These are phyloP conservation scores for Leucophenga montana DNA, from an alignment of 2,888 invertebrate genomes.

Conservation along the genomic window DNA sequence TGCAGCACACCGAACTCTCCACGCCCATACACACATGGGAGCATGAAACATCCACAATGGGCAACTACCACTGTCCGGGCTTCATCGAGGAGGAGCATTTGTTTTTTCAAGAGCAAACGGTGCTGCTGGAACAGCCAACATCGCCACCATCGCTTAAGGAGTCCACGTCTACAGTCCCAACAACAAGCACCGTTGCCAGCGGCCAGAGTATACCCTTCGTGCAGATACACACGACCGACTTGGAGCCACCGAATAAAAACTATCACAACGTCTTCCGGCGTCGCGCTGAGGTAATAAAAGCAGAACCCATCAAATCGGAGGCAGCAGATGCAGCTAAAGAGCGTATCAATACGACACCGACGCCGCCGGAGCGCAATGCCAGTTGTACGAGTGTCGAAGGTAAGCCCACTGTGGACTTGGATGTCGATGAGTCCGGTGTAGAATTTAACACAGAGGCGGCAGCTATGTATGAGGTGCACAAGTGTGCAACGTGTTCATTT, in stretches of 20 bases:
- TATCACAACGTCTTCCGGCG: constrained; percentile 68
- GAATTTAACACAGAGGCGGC: not conserved
- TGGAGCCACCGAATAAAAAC: constrained; percentile 64
- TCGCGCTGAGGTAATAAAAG: constrained; percentile 69
- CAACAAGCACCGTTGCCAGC: not conserved
- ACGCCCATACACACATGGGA: constrained; percentile 57
- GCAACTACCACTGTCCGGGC: constrained; percentile 19
- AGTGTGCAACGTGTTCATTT: constrained; percentile 68
- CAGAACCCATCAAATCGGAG: constrained; percentile 72
- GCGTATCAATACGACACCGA: constrained; percentile 62
- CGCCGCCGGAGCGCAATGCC: constrained; percentile 55
- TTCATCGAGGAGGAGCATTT: constrained; percentile 56
- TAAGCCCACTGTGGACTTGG: constrained; percentile 20
- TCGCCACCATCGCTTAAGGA: not conserved
- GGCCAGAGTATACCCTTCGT: constrained; percentile 62
- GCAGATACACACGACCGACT: constrained; percentile 69
- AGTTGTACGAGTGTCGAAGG: constrained; percentile 42
- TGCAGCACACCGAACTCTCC: constrained; percentile 40
- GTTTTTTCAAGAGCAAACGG: constrained; percentile 29
- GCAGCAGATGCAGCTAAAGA: constrained; percentile 63
- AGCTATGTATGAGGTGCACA: constrained; percentile 40
- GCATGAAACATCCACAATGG: constrained; percentile 44
- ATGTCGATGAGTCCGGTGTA: not conserved
- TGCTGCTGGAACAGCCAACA: not conserved
- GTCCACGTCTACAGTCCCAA: not conserved